Base-by-base conservation (phyloP, 1,140 invertebrate species). In the Cydia splendana region DNA sequence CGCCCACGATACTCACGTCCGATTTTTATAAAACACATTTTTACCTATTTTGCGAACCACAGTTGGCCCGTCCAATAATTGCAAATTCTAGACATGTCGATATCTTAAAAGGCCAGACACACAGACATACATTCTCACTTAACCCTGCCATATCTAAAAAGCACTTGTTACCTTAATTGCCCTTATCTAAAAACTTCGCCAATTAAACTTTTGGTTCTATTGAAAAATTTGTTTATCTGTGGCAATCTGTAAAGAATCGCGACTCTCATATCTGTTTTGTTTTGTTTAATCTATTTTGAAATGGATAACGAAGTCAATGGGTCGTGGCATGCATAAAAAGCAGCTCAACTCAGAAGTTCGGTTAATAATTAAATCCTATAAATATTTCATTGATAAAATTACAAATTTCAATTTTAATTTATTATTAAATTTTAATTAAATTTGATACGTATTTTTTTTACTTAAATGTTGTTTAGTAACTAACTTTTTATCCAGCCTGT, bases 41-140 rank as follows among this genome's bases (percentile, higher is more conserved):
- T 42, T 42, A 42, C 7, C 38, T 42, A 7, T 42, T 42, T 10
- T 42, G 38, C 38, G 9, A 42, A 10, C 38, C 38, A 42, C 9
- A 10, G 38, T 42, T 42, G 38, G 38, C 9, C 38, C 4, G 38
- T 48, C 13, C 45, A 15, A 48, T 48, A 62, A 62, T 62, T 62
- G 57, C 2, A 62, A 62, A 62, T 62, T 62, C 57, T 62, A 62
- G 57, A 20, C 18, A 7, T 62, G 20, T 62, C n/a, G 15, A n/a
- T 24, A 62, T 24, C 20, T 62, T 18, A 62, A 62, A 62, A 62
- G 57, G 9, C 7, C 18, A 62, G 18, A 62, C 18, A 62, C 4
- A 62, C 57, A 62, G 20, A 62, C 57, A 62, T 62, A 62, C 57
- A 62, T 62, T 62, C 57, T 62, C 57, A 62, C 57, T 62, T 62